Evolutionary conservation across 2,113 vertebrate species (phyloP).

Genomic region (Pomatostomus ruficeps): DNA sequence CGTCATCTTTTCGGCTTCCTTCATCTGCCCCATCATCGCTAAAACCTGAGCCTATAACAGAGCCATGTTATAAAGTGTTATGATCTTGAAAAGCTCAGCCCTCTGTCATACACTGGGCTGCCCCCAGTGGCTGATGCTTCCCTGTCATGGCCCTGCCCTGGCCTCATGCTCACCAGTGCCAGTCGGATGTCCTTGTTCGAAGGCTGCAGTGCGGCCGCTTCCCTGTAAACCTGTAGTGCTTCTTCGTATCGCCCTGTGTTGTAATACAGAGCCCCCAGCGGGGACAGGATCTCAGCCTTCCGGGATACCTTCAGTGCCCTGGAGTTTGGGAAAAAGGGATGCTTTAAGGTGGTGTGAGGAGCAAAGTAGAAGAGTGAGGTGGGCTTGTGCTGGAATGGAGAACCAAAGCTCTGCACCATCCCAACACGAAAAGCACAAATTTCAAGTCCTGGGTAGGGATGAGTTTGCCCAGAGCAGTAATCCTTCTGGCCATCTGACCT

Average conservation of each 20-base stretch:
- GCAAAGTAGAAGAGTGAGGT: rapidly evolving
- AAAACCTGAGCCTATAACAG: slow-evolving; percentile 86
- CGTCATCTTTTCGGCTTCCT: slow-evolving; percentile 86
- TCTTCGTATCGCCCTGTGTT: slow-evolving; percentile 91
- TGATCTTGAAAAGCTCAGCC: not conserved
- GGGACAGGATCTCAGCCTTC: slow-evolving; percentile 86
- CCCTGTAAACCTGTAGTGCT: slow-evolving; percentile 85
- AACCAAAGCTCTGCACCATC: not conserved
- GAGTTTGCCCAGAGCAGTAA: not conserved
- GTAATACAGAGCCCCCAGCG: slow-evolving; percentile 92
- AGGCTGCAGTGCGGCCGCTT: slow-evolving; percentile 81
- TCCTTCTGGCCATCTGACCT: not conserved
- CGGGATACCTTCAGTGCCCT: slow-evolving; percentile 86
- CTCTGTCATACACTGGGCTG: not conserved
- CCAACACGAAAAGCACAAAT: not conserved
- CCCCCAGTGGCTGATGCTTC: not conserved
- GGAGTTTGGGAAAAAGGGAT: not conserved
- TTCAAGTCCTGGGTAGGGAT: not conserved
- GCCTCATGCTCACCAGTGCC: slow-evolving; percentile 81
- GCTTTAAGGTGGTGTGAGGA: not conserved
- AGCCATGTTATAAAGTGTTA: not conserved
- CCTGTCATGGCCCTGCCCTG: rapidly evolving
- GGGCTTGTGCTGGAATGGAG: not conserved
- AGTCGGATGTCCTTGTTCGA: slow-evolving; percentile 83
- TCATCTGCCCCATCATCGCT: slow-evolving; percentile 78